Evolutionary conservation across 2,888 invertebrate genomes (phyloP).

Genomic region (Drosophila acutilabella): DNA sequence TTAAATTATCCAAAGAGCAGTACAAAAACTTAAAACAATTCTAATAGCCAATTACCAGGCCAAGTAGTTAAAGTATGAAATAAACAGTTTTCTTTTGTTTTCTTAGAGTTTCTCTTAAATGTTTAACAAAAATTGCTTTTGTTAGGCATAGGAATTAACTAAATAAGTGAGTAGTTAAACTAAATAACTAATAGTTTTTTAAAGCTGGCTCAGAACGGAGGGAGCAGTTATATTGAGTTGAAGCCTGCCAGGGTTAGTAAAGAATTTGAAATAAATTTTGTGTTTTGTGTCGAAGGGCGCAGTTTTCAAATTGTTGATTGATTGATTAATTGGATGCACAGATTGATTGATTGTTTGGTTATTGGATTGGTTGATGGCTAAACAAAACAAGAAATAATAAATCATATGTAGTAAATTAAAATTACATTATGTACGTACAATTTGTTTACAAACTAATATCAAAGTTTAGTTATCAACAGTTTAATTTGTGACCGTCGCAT

Average conservation of each 20-base stretch:
- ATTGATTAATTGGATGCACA: neutral
- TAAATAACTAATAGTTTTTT: constrained; percentile 1
- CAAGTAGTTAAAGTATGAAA: constrained; percentile 17
- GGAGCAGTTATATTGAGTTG: neutral
- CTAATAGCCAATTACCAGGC: constrained; percentile 26
- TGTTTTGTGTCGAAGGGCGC: neutral
- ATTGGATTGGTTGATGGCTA: constrained; percentile 34
- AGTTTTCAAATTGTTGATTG: constrained; percentile 16
- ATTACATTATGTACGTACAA: constrained; percentile 67
- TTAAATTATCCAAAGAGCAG: constrained; percentile 63
- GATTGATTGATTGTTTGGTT: constrained; percentile 27
- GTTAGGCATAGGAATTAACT: constrained; percentile 23
- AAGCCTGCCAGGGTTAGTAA: neutral
- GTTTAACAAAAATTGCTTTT: constrained; percentile 35
- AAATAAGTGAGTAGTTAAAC: constrained; percentile 17
- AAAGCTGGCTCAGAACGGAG: constrained; percentile 9
- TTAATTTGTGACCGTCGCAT: constrained; percentile 78
- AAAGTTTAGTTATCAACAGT: constrained; percentile 84
- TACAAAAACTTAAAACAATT: constrained; percentile 66
- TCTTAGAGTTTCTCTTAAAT: constrained; percentile 40
- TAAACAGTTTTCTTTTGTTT: constrained; percentile 31
- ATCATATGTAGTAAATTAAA: constrained; percentile 71
- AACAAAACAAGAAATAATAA: constrained; percentile 36
- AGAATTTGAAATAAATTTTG: neutral
- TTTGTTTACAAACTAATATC: constrained; percentile 83